These are phyloP conservation scores for Drosophila pachea DNA, from an alignment of 1,140 invertebrate species.

Conservation along the genomic window DNA sequence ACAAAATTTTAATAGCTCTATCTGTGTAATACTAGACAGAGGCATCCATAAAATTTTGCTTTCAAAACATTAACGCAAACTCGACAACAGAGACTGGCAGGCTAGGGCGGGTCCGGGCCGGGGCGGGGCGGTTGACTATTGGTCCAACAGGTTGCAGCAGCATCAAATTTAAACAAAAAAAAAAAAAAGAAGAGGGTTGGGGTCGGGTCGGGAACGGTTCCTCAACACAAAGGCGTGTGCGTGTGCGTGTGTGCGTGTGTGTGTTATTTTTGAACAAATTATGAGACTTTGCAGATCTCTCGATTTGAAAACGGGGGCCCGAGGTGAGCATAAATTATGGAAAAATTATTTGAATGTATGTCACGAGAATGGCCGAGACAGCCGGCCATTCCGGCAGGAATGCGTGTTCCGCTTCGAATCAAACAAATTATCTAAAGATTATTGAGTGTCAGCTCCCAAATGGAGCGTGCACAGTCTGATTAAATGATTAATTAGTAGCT, in stretches of 20 bases:
- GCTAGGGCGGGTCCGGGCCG: constrained; percentile 46
- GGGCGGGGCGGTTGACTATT: constrained; percentile 3
- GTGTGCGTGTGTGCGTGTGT: constrained; percentile 24
- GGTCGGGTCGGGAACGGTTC: constrained; percentile 30
- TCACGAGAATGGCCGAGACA: constrained; percentile 59
- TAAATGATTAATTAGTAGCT: constrained; percentile 34
- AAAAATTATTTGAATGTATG: constrained; percentile 71
- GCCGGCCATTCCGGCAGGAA: constrained; percentile 51
- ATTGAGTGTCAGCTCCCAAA: constrained; percentile 66
- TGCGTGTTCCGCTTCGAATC: constrained; percentile 55
- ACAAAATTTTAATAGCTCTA: constrained; percentile 53
- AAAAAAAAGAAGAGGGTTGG: constrained; percentile 59
- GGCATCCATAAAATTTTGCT: constrained; percentile 54
- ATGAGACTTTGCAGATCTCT: constrained; percentile 33
- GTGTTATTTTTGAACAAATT: constrained; percentile 65
- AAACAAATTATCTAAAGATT: constrained; percentile 63
- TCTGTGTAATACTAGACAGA: constrained; percentile 59
- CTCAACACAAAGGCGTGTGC: constrained; percentile 34
- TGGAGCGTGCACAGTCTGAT: constrained; percentile 44
- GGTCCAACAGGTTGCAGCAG: constrained; percentile 60
- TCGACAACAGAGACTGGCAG: constrained; percentile 23
- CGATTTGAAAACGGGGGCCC: constrained; percentile 53
- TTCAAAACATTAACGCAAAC: constrained; percentile 41
- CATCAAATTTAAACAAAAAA: constrained; percentile 58
- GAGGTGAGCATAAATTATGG: constrained; percentile 75